Evolutionary conservation across 2,888 invertebrate genomes (phyloP), one percentile per base, ranked within the genome.

Genomic region (Rhagium mordax): DNA sequence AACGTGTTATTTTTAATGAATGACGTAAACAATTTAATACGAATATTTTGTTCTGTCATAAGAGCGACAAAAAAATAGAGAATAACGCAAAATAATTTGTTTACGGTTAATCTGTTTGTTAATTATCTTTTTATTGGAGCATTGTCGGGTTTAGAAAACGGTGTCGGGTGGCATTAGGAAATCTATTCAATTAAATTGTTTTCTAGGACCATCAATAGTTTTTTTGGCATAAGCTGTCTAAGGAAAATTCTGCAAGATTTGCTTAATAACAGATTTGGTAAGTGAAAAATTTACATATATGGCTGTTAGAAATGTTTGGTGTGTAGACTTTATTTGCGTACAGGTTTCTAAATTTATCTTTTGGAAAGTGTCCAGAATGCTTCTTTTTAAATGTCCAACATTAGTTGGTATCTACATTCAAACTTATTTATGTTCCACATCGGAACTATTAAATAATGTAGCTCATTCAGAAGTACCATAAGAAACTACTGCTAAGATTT

Each of bases 261-360:
- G 83, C 77, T 72, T 81, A 74, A 75, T 79, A 81, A 83, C 78
- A 72, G 79, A 84, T 76, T 79, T 79, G 79, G 85, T 86, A 79
- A 86, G 85, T 84, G 71, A 62, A 70, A 68, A 51, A 67, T 62
- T 47, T 29, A 62, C 75, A 64, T 77, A 74, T 74, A 64, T 77
- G 72, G 71, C 49, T 73, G 64, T 68, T 77, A 75, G 62, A 64
- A 76, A 74, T 76, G 71, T 74, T 68, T 71, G 69, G 67, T 76
- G 74, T 80, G 66, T 71, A 72, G 74, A 51, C 71, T 78, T 76
- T 81, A 77, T 82, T 82, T 81, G 79, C 78, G 78, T 81, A 81
- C 82, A 82, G 79, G 82, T 83, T 81, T 79, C 84, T 85, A 85
- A 81, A 84, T 82, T 84, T 86, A 85, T 81, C 81, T 82, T 79